Evolutionary conservation across 2,797 vertebrate species (phyloP).

Genomic region (Agapornis canus): DNA sequence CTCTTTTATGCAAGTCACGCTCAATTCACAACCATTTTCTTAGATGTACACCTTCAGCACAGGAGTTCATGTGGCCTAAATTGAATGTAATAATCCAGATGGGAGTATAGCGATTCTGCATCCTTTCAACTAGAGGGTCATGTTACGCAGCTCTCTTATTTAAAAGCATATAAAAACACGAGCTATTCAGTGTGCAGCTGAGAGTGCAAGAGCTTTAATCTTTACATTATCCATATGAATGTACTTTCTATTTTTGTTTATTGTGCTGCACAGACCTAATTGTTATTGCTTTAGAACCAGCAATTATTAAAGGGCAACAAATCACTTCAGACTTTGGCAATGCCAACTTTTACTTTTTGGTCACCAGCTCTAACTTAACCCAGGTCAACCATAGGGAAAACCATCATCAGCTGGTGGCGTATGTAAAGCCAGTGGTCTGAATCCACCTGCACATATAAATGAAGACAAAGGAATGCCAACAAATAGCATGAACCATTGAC

Average conservation of each 20-base stretch:
- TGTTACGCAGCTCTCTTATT: slow-evolving; percentile 51
- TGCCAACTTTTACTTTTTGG: not conserved
- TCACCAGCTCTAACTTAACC: not conserved
- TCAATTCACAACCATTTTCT: slow-evolving; percentile 70
- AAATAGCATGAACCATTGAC: not conserved
- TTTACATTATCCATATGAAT: slow-evolving; percentile 46
- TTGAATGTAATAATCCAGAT: slow-evolving; percentile 74
- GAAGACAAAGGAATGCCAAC: not conserved
- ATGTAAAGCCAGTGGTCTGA: not conserved
- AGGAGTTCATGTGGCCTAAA: slow-evolving; percentile 71
- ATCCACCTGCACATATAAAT: slow-evolving; percentile 19
- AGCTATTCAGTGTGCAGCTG: slow-evolving; percentile 18
- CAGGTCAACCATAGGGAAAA: not conserved
- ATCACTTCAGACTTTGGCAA: not conserved
- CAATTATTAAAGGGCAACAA: not conserved
- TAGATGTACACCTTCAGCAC: slow-evolving; percentile 71
- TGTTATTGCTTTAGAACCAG: not conserved
- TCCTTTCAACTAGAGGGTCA: slow-evolving; percentile 65
- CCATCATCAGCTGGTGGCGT: not conserved
- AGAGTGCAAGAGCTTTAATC: slow-evolving; percentile 52
- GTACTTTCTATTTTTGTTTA: slow-evolving; percentile 49
- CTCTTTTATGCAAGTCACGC: slow-evolving; percentile 70
- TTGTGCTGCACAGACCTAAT: slow-evolving; percentile 24
- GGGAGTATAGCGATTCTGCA: slow-evolving; percentile 58
- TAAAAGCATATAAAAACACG: slow-evolving; percentile 55